Evolutionary conservation across 35 echinoderm and acorn worm genomes (phyloP).

Genomic region (Stichopus chloronotus): DNA sequence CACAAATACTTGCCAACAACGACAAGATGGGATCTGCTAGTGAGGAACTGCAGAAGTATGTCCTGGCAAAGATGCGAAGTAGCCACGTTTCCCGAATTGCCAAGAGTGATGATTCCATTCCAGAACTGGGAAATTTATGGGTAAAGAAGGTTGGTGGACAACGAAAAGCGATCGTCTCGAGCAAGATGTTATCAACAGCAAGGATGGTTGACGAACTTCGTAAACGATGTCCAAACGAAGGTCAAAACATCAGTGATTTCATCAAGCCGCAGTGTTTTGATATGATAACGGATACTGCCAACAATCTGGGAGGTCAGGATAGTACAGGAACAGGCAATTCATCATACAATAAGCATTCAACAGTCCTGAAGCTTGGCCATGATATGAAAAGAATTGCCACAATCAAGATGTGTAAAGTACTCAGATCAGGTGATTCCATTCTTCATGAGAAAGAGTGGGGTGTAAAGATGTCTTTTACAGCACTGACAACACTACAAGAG

Average conservation of each 20-base stretch:
- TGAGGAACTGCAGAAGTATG: neutral
- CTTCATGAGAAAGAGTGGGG: slow-evolving; percentile 28
- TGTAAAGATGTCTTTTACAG: slow-evolving; percentile 43
- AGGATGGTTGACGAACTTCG: slow-evolving; percentile 26
- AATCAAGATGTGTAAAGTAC: slow-evolving; percentile 6
- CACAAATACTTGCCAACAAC: neutral
- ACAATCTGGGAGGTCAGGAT: neutral
- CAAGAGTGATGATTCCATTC: neutral
- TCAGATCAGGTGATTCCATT: slow-evolving; percentile 4
- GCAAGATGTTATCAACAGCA: slow-evolving; percentile 20
- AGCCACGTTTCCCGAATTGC: slow-evolving; percentile 13
- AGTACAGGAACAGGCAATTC: neutral
- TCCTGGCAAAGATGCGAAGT: neutral
- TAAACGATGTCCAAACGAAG: neutral
- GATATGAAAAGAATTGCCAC: slow-evolving; percentile 29
- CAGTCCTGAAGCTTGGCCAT: slow-evolving; percentile 52
- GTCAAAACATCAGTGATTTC: neutral
- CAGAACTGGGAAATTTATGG: neutral
- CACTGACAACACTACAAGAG: slow-evolving; percentile 13
- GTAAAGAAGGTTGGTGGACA: slow-evolving; percentile 5
- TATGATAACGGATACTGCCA: neutral
- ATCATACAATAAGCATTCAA: neutral
- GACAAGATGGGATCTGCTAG: neutral
- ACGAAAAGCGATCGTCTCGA: neutral
- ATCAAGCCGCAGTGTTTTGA: neutral